Base-by-base conservation (phyloP, 2,113 vertebrate genomes). In the Chionodraco myersi region DNA sequence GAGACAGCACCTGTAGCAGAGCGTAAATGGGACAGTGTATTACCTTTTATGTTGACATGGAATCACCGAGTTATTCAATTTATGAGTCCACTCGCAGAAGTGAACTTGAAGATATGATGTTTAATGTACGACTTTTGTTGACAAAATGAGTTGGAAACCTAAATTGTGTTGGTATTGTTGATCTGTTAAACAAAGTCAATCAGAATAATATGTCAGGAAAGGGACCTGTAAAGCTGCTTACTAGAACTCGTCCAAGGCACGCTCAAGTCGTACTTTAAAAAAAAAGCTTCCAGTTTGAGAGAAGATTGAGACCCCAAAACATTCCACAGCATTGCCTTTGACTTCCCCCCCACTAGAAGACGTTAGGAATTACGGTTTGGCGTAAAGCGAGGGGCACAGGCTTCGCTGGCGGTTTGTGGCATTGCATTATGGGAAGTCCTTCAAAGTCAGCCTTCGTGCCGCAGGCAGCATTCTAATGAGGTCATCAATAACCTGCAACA, bases 401-500 rank as follows among this genome's bases (percentile, higher is more conserved):
- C 77, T 81, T 73, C 66, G 59, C 79, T 90, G 89, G 89, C 77
- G 72, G 91, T 93, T 92, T 86, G 87, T 88, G 86, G 80, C 54
- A 80, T 83, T 92, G 83, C 81, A 57, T 92, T 92, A 92, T 59
- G 86, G 91, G 77, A 80, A 95, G 93, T 81, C 92, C 91, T 90
- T 92, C 93, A 94, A 74, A 89, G 94, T 95, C 88, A 86, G 62
- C 90, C 92, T 79, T 82, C 71, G 18, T 91, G 92, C 96, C 91
- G 91, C 95, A 90, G 95, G 96, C 95, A 94, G 95, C 92, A 88
- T 95, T 93, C 94, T 96, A 96, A 97, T 96, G 95, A 96, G 96
- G 92, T 95, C 96, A 96, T 97, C 96, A 96, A 97, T 96, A 97
- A 97, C 95, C 94, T 90, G 92, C 92, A 96, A 95, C 96, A 97